These are phyloP conservation scores for Muscina levida DNA, from an alignment of 2,888 invertebrate genomes.

Conservation along the genomic window DNA sequence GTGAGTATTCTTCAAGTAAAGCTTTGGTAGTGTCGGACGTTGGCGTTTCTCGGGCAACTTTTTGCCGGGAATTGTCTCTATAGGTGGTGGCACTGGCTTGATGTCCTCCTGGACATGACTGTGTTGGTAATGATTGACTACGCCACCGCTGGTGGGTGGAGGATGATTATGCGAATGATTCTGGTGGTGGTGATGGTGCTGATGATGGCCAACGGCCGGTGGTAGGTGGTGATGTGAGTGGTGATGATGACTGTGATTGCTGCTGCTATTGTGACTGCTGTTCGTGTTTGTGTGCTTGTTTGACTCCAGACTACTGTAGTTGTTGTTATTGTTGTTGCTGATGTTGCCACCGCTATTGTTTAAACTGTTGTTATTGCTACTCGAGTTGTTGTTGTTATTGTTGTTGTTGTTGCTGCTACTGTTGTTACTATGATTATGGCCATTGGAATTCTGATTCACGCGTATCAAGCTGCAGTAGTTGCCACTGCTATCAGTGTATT, in stretches of 20 bases:
- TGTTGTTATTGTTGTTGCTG: constrained; percentile 74
- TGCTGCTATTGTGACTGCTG: constrained; percentile 79
- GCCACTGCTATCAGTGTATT: constrained; percentile 78
- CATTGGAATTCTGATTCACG: constrained; percentile 72
- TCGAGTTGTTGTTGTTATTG: constrained; percentile 70
- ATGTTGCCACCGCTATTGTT: constrained; percentile 66
- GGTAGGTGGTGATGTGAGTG: constrained; percentile 66
- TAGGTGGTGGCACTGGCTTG: constrained; percentile 94
- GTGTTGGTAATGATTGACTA: constrained; percentile 80
- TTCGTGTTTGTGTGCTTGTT: constrained; percentile 76
- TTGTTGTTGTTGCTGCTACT: constrained; percentile 69
- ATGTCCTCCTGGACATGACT: constrained; percentile 83
- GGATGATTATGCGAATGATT: constrained; percentile 73
- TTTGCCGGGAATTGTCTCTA: constrained; percentile 94
- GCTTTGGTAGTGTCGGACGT: constrained; percentile 86
- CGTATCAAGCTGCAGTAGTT: constrained; percentile 80
- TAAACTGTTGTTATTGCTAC: constrained; percentile 69
- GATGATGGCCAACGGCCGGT: constrained; percentile 66
- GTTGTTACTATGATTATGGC: constrained; percentile 71
- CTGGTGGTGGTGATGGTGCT: constrained; percentile 75
- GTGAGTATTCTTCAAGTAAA: constrained; percentile 85
- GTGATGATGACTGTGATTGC: constrained; percentile 76
- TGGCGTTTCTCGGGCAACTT: constrained; percentile 89
- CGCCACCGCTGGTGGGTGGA: constrained; percentile 47
- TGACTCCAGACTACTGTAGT: constrained; percentile 79